These are phyloP conservation scores for Microtus pennsylvanicus DNA, from an alignment of 2,113 vertebrate species.

Conservation along the genomic window DNA sequence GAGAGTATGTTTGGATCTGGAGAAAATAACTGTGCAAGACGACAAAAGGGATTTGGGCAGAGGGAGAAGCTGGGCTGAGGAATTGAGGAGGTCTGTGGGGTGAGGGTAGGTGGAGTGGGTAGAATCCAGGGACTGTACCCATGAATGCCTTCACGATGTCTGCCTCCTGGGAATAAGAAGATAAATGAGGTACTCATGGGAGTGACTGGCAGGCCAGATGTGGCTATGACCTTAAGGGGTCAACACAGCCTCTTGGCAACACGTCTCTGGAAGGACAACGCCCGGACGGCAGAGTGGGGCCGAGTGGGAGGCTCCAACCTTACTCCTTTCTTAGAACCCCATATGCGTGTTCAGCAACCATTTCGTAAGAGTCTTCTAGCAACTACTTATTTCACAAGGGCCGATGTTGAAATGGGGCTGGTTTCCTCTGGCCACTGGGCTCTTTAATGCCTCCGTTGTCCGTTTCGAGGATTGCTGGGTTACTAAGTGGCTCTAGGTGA, in stretches of 20 bases:
- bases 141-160: background rate
- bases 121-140: no score
- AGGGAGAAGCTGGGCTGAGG: background rate
- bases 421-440: background rate
- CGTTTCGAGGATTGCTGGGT: background rate
- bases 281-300: no score
- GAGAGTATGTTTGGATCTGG: background rate
- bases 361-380: background rate
- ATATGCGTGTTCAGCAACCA: background rate
- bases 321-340: background rate
- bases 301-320: background rate
- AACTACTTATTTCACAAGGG: conserved; percentile 35
- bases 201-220: background rate
- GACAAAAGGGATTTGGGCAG: background rate
- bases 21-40: background rate
- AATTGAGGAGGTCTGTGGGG: no score
- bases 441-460: background rate
- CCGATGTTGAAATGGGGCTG: background rate
- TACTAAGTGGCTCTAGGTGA: background rate
- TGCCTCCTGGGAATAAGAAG: background rate
- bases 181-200: accelerated
- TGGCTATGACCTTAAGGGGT: no score
- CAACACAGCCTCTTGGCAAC: background rate
- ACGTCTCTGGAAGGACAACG: background rate
- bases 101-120: background rate